phyloP scores from a whole-genome alignment of 2,888 invertebrate species.

The Drosophila merina region DNA sequence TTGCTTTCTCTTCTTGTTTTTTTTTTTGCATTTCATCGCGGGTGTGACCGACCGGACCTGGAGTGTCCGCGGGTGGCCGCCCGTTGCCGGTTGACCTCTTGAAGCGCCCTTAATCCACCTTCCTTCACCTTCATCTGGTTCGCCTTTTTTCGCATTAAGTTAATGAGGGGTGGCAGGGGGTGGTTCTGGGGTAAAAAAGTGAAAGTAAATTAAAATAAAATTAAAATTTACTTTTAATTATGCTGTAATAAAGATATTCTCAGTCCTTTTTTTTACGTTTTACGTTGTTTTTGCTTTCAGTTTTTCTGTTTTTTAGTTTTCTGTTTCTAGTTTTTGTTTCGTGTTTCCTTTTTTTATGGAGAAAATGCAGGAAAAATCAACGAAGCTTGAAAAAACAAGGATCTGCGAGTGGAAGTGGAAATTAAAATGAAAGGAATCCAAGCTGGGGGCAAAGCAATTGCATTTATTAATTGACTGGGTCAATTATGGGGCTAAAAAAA shows the following conservation, averaged over 20 bases:
- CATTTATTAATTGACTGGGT: constrained; percentile 70
- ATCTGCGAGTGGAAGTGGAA: constrained; percentile 7
- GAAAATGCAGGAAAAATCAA: constrained; percentile 26
- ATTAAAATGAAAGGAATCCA: constrained; percentile 36
- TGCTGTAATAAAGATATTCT: constrained; percentile 55
- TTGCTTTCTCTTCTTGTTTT: background rate
- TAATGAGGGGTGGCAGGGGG: constrained; percentile 40
- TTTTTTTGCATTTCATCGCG: background rate
- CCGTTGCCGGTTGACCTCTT: constrained; percentile 12
- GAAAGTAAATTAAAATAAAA: constrained; percentile 31
- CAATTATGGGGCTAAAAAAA: constrained; percentile 25
- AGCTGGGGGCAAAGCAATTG: constrained; percentile 49
- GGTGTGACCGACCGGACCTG: constrained; percentile 11
- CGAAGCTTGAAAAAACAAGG: constrained; percentile 15
- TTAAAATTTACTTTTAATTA: constrained; percentile 63
- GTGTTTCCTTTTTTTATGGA: background rate
- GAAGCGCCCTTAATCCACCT: constrained; percentile 27
- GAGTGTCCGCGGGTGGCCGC: constrained; percentile 1
- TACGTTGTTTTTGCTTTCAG: too few relatives aligned
- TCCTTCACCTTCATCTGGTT: constrained; percentile 18
- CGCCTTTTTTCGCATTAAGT: constrained; percentile 55
- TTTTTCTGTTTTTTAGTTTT: too few relatives aligned
- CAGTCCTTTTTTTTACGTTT: constrained; percentile 21
- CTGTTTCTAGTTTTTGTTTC: background rate
- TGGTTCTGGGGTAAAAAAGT: background rate